A percentile compares a stretch with the other conserved stretches of the same genome.
Evolutionary conservation across 92 coral and sea anemone genomes (phyloP).

Genomic region (Phymanthus crucifer): DNA sequence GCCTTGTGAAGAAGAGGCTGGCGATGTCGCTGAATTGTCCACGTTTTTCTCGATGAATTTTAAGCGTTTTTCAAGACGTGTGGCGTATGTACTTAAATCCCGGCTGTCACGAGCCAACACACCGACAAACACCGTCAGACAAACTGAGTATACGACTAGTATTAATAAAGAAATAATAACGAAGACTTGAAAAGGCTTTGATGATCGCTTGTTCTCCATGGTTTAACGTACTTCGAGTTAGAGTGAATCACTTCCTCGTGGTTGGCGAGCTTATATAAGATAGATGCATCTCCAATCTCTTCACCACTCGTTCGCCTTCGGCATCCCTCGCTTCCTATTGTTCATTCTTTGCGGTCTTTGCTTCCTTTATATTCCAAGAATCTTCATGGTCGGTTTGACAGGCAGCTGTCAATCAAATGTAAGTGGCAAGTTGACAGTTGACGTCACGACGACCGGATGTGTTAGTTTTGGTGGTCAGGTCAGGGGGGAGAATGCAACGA

Average conservation of each 20-base stretch:
- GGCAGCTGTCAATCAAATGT: slow-evolving; percentile 41
- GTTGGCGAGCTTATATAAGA: background rate
- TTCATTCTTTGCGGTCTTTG: slow-evolving; percentile 24
- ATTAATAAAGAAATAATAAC: slow-evolving; percentile 36
- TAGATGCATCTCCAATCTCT: slow-evolving; percentile 5
- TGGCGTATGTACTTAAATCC: slow-evolving; percentile 49
- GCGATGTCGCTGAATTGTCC: background rate
- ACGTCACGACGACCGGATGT: background rate
- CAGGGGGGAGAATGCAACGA: background rate
- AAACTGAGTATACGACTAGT: slow-evolving; percentile 60
- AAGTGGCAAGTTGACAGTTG: background rate
- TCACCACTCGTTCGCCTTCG: slow-evolving; percentile 20
- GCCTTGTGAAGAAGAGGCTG: slow-evolving; percentile 3
- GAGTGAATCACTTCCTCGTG: slow-evolving; percentile 16
- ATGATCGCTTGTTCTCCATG: slow-evolving; percentile 48
- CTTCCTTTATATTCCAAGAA: slow-evolving; percentile 39
- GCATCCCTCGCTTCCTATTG: slow-evolving; percentile 26
- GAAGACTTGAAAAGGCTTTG: slow-evolving; percentile 37
- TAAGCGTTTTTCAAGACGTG: slow-evolving; percentile 57
- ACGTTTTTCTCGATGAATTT: slow-evolving; percentile 45
- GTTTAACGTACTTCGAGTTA: background rate
- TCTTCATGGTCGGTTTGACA: slow-evolving; percentile 7
- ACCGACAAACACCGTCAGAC: slow-evolving; percentile 50
- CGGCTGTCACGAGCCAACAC: slow-evolving; percentile 61
- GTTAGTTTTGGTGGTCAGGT: background rate